A percentile compares a stretch with the other conserved stretches of the same genome.
Conservation (phyloP, 2,113 vertebrate genomes). For the Thinocorus orbignyianus region DNA sequence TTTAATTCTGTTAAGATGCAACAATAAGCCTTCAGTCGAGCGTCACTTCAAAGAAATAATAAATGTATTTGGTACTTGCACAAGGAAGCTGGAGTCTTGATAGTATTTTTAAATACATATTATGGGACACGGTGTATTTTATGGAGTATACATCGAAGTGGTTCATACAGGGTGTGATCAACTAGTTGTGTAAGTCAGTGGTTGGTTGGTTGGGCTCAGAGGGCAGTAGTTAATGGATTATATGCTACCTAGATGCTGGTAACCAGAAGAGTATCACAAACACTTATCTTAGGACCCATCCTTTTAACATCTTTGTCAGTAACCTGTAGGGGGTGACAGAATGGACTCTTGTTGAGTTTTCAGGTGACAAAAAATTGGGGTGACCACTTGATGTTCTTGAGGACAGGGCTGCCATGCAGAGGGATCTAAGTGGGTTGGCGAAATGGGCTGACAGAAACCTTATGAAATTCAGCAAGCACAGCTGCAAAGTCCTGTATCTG, state of each 20-base stretch:
- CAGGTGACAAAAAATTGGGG: not conserved
- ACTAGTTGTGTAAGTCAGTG: not conserved
- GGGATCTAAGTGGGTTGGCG: not conserved
- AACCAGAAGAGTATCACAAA: not conserved
- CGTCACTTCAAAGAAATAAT: not conserved
- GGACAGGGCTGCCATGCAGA: not conserved
- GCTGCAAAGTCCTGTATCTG: not conserved
- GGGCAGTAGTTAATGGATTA: not conserved
- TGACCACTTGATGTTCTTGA: not conserved
- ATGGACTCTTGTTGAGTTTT: not conserved
- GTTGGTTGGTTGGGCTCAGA: not conserved
- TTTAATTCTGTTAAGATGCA: not conserved
- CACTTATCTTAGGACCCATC: not conserved
- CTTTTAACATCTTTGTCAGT: not conserved
- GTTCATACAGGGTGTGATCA: not conserved
- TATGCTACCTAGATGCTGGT: fast-evolving
- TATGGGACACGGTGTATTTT: not conserved
- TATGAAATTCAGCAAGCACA: not conserved
- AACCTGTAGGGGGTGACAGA: not conserved
- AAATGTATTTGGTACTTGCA: not conserved
- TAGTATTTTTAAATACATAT: not conserved
- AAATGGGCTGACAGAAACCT: not conserved
- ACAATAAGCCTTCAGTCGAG: not conserved
- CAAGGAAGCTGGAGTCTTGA: not conserved
- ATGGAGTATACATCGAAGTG: not conserved